phyloP scores from a whole-genome alignment of 2,797 vertebrate genomes.

The Sebastes taczanowskii region DNA sequence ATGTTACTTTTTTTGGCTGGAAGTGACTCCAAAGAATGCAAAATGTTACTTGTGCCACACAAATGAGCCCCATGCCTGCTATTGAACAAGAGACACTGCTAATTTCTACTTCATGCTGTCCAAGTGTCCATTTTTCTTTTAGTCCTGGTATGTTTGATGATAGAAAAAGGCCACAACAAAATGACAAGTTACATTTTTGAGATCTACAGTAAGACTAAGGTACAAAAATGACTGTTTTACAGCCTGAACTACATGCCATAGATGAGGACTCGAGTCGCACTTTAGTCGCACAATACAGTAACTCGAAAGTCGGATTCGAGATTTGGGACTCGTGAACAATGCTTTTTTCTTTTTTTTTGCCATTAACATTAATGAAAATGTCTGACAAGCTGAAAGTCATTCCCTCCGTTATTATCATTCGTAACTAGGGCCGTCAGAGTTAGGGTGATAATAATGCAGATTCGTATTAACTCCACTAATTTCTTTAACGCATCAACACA shows the following conservation, averaged over 20 bases:
- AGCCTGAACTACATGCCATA: background rate
- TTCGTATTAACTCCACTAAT: too few relatives aligned
- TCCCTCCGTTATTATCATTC: background rate
- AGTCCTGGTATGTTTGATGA: background rate
- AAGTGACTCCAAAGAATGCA: background rate
- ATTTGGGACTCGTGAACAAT: background rate
- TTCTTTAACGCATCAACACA: too few relatives aligned
- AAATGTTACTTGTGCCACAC: background rate
- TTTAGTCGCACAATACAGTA: background rate
- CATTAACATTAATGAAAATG: background rate
- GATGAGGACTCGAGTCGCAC: background rate
- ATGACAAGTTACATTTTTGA: background rate
- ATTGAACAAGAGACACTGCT: background rate
- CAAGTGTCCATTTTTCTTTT: background rate
- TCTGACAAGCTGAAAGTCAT: background rate
- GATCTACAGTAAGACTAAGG: background rate
- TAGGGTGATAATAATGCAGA: too few relatives aligned
- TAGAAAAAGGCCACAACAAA: background rate
- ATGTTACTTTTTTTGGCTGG: background rate
- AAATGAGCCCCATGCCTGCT: background rate
- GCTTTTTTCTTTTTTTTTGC: background rate
- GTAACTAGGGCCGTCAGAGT: background rate
- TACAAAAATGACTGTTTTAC: background rate
- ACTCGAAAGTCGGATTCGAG: background rate
- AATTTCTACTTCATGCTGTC: background rate